Evolutionary conservation across 2,888 invertebrate genomes (phyloP), one percentile per base, ranked within the genome.

Genomic region (Cephus sareptanus): DNA sequence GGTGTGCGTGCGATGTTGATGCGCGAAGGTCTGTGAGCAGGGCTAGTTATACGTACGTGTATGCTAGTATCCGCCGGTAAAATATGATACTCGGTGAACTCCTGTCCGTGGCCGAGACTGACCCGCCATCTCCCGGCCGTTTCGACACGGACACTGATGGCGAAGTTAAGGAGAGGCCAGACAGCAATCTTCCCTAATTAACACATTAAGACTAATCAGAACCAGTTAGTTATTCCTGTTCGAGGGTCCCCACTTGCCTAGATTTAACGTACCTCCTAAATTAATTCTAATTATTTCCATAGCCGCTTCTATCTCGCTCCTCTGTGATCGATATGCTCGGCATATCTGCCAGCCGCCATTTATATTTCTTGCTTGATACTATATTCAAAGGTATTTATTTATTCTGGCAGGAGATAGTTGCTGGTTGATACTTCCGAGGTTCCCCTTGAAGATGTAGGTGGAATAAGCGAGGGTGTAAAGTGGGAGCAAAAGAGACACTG

Each of bases 201-300:
- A 90, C 90, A 89, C 90, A 90, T 90, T 90, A 90, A 90, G 88
- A 89, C 88, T 90, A 89, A 90, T 90, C 90, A 90, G 85, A 89
- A 88, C 85, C 89, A 87, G 88, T 89, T 87, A 87, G 86, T 89
- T 86, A 89, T 89, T 90, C 87, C 84, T 85, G 84, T 86, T 84
- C 84, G 83, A 71, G 84, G 86, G 84, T 87, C 89, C 89, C 90
- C 89, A 90, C 89, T 90, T 88, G 89, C 89, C 86, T 90, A 89
- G 90, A 90, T 90, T 90, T 90, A 90, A 89, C 87, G 86, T 89
- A 86, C 89, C 88, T 86, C 85, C 86, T 89, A 87, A 90, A 90
- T 90, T 90, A 90, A 90, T 90, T 90, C 88, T 90, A 89, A 90
- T 90, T 90, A 89, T 89, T 89, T 87, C 84, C 86, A 87, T 85